Conservation (phyloP, 92 coral and sea anemone species). For the Micromussa lordhowensis region DNA sequence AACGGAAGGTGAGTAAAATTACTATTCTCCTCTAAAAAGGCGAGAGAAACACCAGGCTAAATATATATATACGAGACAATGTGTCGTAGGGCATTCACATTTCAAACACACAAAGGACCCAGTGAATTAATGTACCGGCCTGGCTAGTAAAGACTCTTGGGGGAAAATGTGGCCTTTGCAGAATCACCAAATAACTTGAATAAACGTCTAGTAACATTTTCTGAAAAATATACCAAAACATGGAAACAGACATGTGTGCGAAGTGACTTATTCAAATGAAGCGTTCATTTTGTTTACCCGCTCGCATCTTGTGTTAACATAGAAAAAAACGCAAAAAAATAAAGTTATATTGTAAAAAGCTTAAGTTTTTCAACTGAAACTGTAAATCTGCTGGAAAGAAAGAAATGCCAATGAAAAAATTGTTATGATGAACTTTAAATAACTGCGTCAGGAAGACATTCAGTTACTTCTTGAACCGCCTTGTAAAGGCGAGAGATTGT, state of each 20-base stretch:
- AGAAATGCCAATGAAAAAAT: too few species aligned
- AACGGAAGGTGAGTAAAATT: slow-evolving; percentile 1
- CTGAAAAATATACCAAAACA: background rate
- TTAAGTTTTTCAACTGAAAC: too few species aligned
- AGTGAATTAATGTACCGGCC: background rate
- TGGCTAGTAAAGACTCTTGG: background rate
- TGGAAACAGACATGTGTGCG: background rate
- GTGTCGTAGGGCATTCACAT: background rate
- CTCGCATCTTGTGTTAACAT: background rate
- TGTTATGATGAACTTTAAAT: too few species aligned
- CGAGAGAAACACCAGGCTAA: background rate
- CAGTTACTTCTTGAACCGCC: too few species aligned
- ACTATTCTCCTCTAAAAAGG: background rate
- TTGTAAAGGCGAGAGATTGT: too few species aligned
- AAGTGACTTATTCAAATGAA: background rate
- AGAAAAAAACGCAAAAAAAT: background rate
- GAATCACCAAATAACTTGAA: background rate
- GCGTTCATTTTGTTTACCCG: background rate
- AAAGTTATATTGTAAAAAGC: too few species aligned
- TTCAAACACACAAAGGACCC: background rate
- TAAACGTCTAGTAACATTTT: background rate
- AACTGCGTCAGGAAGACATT: too few species aligned
- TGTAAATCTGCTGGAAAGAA: too few species aligned
- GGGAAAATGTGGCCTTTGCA: background rate
- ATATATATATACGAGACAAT: background rate